These are phyloP conservation scores for Meiosimyza platycephala DNA, from an alignment of 2,888 invertebrate genomes.

Conservation along the genomic window DNA sequence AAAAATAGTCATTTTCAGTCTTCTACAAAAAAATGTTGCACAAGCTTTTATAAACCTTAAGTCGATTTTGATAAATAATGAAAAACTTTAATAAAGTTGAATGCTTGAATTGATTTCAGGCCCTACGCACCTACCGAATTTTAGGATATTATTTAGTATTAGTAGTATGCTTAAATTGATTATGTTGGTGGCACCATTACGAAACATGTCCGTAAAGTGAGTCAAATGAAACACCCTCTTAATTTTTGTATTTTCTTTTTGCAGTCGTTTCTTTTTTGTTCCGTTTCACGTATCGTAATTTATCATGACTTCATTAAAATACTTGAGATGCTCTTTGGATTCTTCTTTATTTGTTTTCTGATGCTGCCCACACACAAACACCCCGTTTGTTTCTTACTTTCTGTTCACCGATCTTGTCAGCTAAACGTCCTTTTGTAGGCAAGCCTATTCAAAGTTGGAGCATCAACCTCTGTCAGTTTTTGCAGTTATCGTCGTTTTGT, in stretches of 20 bases:
- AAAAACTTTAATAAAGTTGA: too few species aligned
- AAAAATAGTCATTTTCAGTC: too few species aligned
- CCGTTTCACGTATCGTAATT: not conserved
- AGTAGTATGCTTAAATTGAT: too few species aligned
- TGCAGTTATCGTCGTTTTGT: not conserved
- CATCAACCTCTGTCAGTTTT: constrained; percentile 9
- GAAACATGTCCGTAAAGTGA: not conserved
- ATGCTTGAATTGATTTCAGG: too few species aligned
- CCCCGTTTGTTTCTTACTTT: constrained; percentile 24
- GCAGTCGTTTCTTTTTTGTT: not conserved
- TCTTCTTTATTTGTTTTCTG: not conserved
- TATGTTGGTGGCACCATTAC: not conserved
- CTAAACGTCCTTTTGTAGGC: constrained; percentile 15
- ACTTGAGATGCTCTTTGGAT: too few species aligned
- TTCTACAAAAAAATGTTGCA: too few species aligned
- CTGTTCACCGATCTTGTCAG: constrained; percentile 32
- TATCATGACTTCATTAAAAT: constrained; percentile 35
- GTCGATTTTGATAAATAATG: too few species aligned
- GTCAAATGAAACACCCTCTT: not conserved
- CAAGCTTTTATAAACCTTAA: too few species aligned
- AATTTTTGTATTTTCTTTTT: not conserved
- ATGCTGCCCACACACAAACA: constrained; percentile 19
- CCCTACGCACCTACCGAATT: too few species aligned
- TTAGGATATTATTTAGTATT: too few species aligned
- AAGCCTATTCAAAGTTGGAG: not conserved